Base-by-base conservation (phyloP, 2,888 invertebrate species). In the Agrochola litura region DNA sequence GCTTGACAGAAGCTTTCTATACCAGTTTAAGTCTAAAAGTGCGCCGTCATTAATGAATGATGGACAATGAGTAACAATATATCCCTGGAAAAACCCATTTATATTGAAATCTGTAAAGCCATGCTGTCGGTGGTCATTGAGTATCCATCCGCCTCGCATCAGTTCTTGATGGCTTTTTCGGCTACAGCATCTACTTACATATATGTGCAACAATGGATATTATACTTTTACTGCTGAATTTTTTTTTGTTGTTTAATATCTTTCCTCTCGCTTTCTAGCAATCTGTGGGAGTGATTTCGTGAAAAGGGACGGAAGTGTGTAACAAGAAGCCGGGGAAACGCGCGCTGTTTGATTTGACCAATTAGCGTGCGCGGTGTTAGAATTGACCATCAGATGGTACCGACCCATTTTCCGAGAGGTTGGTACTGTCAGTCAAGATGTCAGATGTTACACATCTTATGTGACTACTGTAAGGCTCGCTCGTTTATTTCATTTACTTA, bases 91-190 rank as follows among this genome's bases (percentile, higher is more conserved):
- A 64, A 30, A 22, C 22, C 37, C 10, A 64, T 54, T 76, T n/a
- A 64, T 64, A 75, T n/a, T 54, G 43, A 46, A 75, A 54, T 58
- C 46, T 65, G 37, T 54, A n/a, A 49, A 65, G 58, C 37, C 43
- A 30, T 46, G 54, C 69, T 56, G 77, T 60, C 77, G 49, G 52
- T 65, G 52, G 65, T 80, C 65, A 82, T 76, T 54, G 69, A 61
- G 12, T 77, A 68, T 76, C 46, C 64, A 69, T 64, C 68, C 25
- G 22, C 65, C 60, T 76, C 12, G 60, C 43, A 41, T 66, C 25
- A 41, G 56, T 41, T 49, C n/a, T 70, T 65, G 46, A 60, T 30
- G 43, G 37, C 56, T 0, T n/a, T 61, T 56, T 25, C 41, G 3
- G 12, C 10, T 46, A 16, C 6, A 14, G 52, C 30, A 52, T 0